Evolutionary conservation across 2,797 vertebrate genomes (phyloP), one percentile per base, ranked within the genome.

Genomic region (Rhinogobio ventralis): DNA sequence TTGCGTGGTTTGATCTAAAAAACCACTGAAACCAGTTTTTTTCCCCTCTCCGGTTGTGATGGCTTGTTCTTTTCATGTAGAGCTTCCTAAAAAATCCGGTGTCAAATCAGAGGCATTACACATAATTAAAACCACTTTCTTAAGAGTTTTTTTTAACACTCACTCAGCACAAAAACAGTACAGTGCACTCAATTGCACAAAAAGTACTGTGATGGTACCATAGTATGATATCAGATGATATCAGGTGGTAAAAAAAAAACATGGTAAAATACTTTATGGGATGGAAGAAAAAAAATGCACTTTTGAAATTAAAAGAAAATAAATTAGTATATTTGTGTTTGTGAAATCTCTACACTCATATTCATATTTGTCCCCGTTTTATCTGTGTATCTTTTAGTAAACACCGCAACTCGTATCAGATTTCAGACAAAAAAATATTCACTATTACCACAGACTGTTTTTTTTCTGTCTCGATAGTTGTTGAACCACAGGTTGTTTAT

Each of bases 21-120:
- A 88, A 88, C 85, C 87, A 94, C 93, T 79, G 92, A 94, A 94
- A 94, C 91, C 17, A 73, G 57, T 45, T 81, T 89, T 87, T 90
- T 90, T 33, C 7, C 9, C n/a, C n/a, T 62, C 74, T 82, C 55
- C 82, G 46, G 72, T 76, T 83, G 46, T 67, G n/a, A 74, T 68
- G 46, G 69, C 51, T 78, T 17, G 33, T 25, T 81, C 67, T 51
- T 71, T 81, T 76, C n/a, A 53, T 68, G 46, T 82, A 62, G 7
- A 55, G 23, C 71, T 82, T 77, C 71, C 78, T 66, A 17, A 76
- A n/a, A 81, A 55, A 74, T 45, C 6, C 46, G 25, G 23, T 53
- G 57, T 66, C 20, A 73, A 80, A 51, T 62, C 20, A 25, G 23
- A 79, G 45, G 28, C 53, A 36, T 33, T 1, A 15, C 0, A 0